Conservation (phyloP, 2,888 invertebrate genomes). For the Meiosimyza decipiens region DNA sequence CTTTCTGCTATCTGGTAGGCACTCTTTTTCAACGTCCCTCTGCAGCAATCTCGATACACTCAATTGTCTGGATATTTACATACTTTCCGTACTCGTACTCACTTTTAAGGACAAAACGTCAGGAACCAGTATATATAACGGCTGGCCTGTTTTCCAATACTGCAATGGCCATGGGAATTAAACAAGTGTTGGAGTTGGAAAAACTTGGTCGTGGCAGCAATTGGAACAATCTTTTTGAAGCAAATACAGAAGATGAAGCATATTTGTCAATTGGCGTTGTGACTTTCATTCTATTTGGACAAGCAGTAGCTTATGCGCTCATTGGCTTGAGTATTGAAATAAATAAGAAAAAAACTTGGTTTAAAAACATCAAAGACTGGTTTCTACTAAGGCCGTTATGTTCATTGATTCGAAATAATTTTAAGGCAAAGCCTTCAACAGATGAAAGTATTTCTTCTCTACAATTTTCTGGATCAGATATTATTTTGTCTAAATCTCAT, state of each 20-base stretch:
- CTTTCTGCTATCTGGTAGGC: slow-evolving; percentile 80
- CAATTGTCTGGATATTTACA: slow-evolving; percentile 77
- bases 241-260: background rate
- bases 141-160: slow-evolving; percentile 76
- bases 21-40: slow-evolving; percentile 81
- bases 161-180: slow-evolving; percentile 77
- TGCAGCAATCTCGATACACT: slow-evolving; percentile 77
- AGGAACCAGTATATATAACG: slow-evolving; percentile 53
- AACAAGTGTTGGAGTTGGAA: slow-evolving; percentile 73
- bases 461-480: too few species aligned
- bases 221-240: slow-evolving; percentile 52
- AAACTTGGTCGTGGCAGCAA: slow-evolving; percentile 62
- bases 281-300: slow-evolving; percentile 67
- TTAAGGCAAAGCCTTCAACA: background rate
- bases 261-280: slow-evolving; percentile 69
- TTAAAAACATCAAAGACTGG: background rate
- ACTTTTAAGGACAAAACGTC: slow-evolving; percentile 67
- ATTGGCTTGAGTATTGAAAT: slow-evolving; percentile 71
- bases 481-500: too few species aligned
- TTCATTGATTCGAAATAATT: background rate
- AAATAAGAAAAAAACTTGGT: background rate
- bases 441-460: too few species aligned
- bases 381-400: background rate
- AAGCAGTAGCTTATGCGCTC: slow-evolving; percentile 77
- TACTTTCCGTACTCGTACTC: slow-evolving; percentile 78